phyloP scores from a whole-genome alignment of 2,888 invertebrate species.

The Drosophila bunnanda region DNA sequence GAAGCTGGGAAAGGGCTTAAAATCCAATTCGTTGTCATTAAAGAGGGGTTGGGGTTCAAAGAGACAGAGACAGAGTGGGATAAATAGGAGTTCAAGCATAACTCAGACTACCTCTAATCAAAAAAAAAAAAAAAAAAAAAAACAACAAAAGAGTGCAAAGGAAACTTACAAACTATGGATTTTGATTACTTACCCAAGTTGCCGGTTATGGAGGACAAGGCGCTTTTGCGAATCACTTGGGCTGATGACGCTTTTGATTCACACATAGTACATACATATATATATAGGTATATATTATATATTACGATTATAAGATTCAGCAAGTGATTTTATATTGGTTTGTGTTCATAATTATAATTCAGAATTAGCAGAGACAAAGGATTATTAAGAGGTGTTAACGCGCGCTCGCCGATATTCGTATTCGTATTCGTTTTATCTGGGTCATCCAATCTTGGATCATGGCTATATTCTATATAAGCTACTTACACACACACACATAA shows the following conservation, averaged over 20 bases:
- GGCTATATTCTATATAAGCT: slow-evolving; percentile 29
- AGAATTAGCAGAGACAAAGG: slow-evolving; percentile 53
- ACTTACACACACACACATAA: slow-evolving; percentile 53
- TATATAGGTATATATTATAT: slow-evolving; percentile 75
- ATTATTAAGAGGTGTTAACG: slow-evolving; percentile 21
- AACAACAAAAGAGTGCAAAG: slow-evolving; percentile 57
- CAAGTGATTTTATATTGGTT: slow-evolving; percentile 61
- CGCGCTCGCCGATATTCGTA: slow-evolving; percentile 13
- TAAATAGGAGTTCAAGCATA: slow-evolving; percentile 22
- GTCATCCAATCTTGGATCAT: slow-evolving; percentile 22
- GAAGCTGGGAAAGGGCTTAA: neutral
- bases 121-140: slow-evolving; percentile 46
- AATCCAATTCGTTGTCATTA: slow-evolving; percentile 21
- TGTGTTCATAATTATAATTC: slow-evolving; percentile 36
- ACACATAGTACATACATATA: slow-evolving; percentile 77
- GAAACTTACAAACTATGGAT: slow-evolving; percentile 58
- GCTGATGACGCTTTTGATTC: slow-evolving; percentile 85
- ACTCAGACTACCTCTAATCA: slow-evolving; percentile 61
- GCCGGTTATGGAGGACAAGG: slow-evolving; percentile 95
- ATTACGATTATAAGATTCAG: slow-evolving; percentile 69
- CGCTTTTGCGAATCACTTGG: slow-evolving; percentile 90
- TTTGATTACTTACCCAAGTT: slow-evolving; percentile 93
- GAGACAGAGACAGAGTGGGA: neutral
- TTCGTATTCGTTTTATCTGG: neutral
- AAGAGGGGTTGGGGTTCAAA: neutral